These are phyloP conservation scores for Caenorhabditis sulstoni DNA, from an alignment of 2,888 invertebrate genomes.

Conservation along the genomic window DNA sequence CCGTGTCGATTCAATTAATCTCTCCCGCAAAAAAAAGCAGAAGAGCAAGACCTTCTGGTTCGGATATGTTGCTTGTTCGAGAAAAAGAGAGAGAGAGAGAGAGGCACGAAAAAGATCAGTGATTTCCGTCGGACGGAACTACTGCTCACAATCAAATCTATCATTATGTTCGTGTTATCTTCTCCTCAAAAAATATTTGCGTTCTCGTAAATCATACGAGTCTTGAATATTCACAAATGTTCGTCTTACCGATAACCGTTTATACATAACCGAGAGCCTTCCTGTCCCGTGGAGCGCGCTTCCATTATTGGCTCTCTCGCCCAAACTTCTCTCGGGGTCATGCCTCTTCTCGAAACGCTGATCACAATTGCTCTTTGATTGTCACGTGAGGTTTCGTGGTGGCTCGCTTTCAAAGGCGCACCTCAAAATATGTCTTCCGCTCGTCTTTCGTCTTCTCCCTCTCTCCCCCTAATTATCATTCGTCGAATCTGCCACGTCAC, in stretches of 20 bases:
- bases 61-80: not conserved
- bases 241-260: too few species aligned
- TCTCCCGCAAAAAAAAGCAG: conserved; percentile 1
- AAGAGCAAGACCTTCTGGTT: not conserved
- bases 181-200: not conserved
- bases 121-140: not conserved
- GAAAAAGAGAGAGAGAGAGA: conserved; percentile 37
- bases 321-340: not conserved
- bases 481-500: conserved; percentile 25
- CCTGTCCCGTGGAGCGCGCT: too few species aligned
- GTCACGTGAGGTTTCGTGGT: conserved; percentile 38
- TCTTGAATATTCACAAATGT: too few species aligned
- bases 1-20: conserved; percentile 42
- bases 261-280: too few species aligned
- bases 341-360: conserved; percentile 9
- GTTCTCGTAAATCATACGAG: not conserved
- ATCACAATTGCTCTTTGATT: conserved; percentile 52
- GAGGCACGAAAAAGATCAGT: conserved; percentile 15
- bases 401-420: conserved; percentile 13
- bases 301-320: too few species aligned
- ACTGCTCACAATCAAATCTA: not conserved
- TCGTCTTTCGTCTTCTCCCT: not conserved
- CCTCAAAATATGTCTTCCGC: conserved; percentile 33
- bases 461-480: conserved; percentile 36
- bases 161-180: not conserved